Evolutionary conservation across 2,113 vertebrate species (phyloP), one percentile per base, ranked within the genome.

Genomic region (Edolisoma coerulescens): DNA sequence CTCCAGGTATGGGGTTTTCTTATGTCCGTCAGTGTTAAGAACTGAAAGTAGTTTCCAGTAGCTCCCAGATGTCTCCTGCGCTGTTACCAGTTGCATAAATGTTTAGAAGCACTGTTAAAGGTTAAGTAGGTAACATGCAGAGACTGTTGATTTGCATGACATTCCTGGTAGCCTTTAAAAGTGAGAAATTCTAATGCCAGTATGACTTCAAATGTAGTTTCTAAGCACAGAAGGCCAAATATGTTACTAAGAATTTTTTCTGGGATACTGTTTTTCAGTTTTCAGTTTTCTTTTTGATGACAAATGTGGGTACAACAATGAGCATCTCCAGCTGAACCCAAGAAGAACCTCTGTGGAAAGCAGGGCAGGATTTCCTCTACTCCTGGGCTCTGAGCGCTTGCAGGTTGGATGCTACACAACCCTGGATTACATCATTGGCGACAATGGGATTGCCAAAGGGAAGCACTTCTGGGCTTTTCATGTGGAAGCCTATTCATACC

Each of bases 271-370:
- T 95, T 97, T 96, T 95, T 73, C 96, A 99, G 99, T 99, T 94
- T 99, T 99, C 74, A 98, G 97, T 71, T 99, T 99, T 98, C 98
- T 99, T 91, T 99, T 99, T 90, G 99, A 98, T 81, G 99, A 99
- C 71, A 99, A 99, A 81, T 99, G 99, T 90, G 99, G 99, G 60
- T 99, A 99, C 97, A 99, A 98, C 77, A 97, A 94, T 0, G 99
- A 99, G 69, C 98, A 97, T 16, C 98, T 99, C 33, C 53, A 98
- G 56, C 94, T 99, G 68, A 99, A 98, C 96, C 96, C 98, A 87
- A 96, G 97, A 44, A 97, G 99, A 78, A 99, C 99, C 87, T 97
- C 98, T 12, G 99, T 99, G 87, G 99, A 99, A 96, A 99, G 99
- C 2, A 97, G 98, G 35, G 99, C 99, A 7, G 99, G 99, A 54